These are phyloP conservation scores for Nezara viridula DNA, from an alignment of 2,888 invertebrate genomes.

Conservation along the genomic window DNA sequence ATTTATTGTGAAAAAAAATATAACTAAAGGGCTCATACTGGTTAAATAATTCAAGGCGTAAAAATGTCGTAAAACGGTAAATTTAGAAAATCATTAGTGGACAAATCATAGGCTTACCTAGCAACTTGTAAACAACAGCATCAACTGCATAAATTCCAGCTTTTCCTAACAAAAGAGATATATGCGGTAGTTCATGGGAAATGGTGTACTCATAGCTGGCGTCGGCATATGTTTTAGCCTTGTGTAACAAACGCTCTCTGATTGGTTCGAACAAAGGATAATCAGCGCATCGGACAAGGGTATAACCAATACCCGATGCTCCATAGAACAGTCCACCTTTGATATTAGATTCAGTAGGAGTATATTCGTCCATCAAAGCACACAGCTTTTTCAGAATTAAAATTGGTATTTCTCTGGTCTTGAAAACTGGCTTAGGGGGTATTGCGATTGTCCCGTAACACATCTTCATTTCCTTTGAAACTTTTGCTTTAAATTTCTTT, in stretches of 20 bases:
- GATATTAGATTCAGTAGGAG: background rate
- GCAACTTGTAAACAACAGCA: constrained; percentile 9
- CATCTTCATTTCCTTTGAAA: background rate
- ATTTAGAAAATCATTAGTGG: no score
- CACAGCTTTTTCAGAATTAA: background rate
- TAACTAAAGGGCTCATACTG: no score
- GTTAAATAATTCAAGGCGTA: no score
- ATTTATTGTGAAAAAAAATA: no score
- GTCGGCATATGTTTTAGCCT: constrained; percentile 72
- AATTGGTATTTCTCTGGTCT: constrained; percentile 6
- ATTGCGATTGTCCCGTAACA: background rate
- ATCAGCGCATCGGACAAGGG: constrained; percentile 80
- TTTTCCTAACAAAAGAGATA: constrained; percentile 29
- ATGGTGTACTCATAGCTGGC: background rate
- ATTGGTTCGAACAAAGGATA: constrained; percentile 71
- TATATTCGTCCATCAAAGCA: background rate
- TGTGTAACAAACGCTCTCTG: constrained; percentile 72
- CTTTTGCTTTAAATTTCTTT: background rate
- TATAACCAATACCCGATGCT: constrained; percentile 80
- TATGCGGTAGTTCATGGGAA: background rate
- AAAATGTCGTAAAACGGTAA: no score
- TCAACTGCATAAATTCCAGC: constrained; percentile 41
- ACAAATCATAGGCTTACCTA: constrained; percentile 33
- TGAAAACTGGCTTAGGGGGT: constrained; percentile 3
- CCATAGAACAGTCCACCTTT: constrained; percentile 79